Evolutionary conservation across 1,140 invertebrate species (phyloP).

Genomic region (Zophobas morio): DNA sequence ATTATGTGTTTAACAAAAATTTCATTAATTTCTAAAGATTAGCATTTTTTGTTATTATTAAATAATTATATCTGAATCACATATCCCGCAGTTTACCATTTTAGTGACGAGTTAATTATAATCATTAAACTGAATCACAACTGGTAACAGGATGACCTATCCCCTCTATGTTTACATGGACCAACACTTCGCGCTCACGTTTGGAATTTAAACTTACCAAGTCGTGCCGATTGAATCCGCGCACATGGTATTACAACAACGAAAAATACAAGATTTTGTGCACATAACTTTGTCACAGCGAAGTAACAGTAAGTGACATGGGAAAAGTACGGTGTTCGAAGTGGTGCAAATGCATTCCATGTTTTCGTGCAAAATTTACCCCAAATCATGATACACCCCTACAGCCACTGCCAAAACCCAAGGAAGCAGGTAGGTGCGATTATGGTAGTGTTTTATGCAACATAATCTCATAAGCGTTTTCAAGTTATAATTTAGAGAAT

Average conservation of each 20-base stretch:
- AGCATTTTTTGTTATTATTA: too few species aligned
- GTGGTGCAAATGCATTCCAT: constrained; percentile 52
- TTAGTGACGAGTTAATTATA: background rate
- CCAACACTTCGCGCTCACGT: constrained; percentile 8
- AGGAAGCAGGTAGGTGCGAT: constrained; percentile 54
- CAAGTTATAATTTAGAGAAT: background rate
- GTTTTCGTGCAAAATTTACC: constrained; percentile 52
- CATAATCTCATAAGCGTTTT: too few species aligned
- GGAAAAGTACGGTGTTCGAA: constrained; percentile 42
- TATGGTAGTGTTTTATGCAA: too few species aligned
- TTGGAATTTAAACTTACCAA: constrained; percentile 6
- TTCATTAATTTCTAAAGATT: too few species aligned
- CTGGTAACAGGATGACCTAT: background rate
- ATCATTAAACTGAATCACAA: constrained; percentile 24
- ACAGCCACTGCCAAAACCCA: constrained; percentile 60
- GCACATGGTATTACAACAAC: background rate
- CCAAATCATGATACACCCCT: constrained; percentile 55
- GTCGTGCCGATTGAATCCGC: background rate
- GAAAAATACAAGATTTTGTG: too few species aligned
- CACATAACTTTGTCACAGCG: too few species aligned
- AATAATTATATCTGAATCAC: too few species aligned
- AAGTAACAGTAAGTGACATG: constrained; percentile 43
- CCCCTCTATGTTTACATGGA: constrained; percentile 5
- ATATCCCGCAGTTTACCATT: background rate
- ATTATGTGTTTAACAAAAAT: too few species aligned